Conservation (phyloP, 1,140 invertebrate species). For the Eriocheir sinensis region DNA sequence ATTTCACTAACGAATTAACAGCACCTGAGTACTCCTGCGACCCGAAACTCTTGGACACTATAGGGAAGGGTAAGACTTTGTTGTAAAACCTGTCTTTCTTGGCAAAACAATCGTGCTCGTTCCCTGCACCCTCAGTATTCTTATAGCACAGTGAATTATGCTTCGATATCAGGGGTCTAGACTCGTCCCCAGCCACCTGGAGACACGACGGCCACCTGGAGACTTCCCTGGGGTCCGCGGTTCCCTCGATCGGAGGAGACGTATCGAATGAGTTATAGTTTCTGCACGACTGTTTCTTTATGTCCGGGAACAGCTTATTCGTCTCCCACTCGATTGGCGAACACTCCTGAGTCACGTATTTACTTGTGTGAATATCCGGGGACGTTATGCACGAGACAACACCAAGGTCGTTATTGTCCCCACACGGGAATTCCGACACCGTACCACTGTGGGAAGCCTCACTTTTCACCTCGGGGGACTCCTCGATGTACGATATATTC, state of each 20-base stretch:
- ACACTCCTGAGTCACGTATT: not conserved
- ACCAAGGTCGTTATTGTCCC: slow-evolving; percentile 8
- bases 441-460: not conserved
- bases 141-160: not conserved
- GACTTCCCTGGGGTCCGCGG: not conserved
- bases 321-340: slow-evolving; percentile 8
- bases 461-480: slow-evolving; percentile 7
- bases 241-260: slow-evolving; percentile 57
- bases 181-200: slow-evolving; percentile 33
- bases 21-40: slow-evolving; percentile 52
- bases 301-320: slow-evolving; percentile 43
- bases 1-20: slow-evolving; percentile 64
- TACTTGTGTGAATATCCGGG: not conserved
- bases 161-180: slow-evolving; percentile 43
- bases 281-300: slow-evolving; percentile 58
- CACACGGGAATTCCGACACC: not conserved
- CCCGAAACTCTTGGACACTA: slow-evolving; percentile 33
- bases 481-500: slow-evolving; percentile 65
- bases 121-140: slow-evolving; percentile 36
- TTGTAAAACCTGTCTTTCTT: slow-evolving; percentile 69
- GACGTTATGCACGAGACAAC: slow-evolving; percentile 37
- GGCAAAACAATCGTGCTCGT: slow-evolving; percentile 53
- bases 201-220: not conserved
- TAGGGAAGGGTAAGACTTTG: slow-evolving; percentile 68
- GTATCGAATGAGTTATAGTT: slow-evolving; percentile 61